phyloP scores from a whole-genome alignment of 2,888 invertebrate genomes.

The Lithophane ornitopus region DNA sequence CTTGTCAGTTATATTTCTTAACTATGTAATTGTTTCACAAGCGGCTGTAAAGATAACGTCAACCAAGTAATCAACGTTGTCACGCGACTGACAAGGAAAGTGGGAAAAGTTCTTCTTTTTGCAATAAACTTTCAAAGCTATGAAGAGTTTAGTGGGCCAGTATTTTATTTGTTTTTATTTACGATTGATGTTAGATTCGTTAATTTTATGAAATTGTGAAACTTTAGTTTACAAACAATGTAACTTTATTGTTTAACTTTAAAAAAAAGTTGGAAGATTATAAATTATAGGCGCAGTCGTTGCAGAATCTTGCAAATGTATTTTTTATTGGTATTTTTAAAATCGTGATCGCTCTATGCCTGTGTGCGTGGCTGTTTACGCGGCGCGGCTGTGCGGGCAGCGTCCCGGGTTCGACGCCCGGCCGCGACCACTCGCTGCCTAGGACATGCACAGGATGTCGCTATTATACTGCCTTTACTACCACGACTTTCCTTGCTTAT shows the following conservation, averaged over 20 bases:
- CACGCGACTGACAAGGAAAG: constrained; percentile 35
- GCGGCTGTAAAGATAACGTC: constrained; percentile 17
- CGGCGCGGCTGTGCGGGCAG: constrained; percentile 66
- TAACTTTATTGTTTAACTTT: constrained; percentile 23
- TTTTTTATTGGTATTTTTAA: constrained; percentile 60
- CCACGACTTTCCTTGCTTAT: constrained; percentile 62
- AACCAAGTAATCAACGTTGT: not conserved
- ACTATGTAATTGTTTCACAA: constrained; percentile 28
- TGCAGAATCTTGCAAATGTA: constrained; percentile 34
- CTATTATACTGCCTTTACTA: constrained; percentile 72
- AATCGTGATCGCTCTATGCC: constrained; percentile 57
- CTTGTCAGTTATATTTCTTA: constrained; percentile 9
- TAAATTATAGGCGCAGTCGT: constrained; percentile 14
- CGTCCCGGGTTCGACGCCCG: constrained; percentile 86
- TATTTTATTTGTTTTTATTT: not conserved
- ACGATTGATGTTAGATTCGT: not conserved
- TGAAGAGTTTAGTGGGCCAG: constrained; percentile 1
- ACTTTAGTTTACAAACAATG: not conserved
- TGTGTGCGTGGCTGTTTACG: constrained; percentile 64
- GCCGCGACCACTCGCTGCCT: constrained; percentile 75
- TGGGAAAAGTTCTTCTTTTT: constrained; percentile 8
- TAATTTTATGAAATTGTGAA: not conserved
- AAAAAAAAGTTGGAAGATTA: not conserved
- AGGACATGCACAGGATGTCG: constrained; percentile 86
- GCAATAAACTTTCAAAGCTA: constrained; percentile 17